phyloP scores from a whole-genome alignment of 2,888 invertebrate species.

The Agonopterix subpropinquella region DNA sequence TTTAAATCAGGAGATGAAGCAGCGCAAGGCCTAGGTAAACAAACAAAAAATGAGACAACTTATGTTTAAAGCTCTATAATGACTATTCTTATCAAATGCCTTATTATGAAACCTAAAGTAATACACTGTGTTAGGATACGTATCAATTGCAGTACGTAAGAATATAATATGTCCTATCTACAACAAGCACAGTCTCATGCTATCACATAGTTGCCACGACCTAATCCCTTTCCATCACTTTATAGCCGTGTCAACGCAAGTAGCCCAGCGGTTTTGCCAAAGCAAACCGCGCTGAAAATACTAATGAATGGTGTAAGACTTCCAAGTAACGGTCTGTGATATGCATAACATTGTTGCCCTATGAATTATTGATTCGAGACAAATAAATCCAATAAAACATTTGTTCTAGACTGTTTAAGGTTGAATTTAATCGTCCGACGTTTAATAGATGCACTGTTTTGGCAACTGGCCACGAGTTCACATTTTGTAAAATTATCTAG shows the following conservation, averaged over 20 bases:
- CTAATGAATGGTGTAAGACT: conserved; percentile 69
- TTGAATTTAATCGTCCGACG: conserved; percentile 40
- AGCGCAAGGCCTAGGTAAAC: too few species aligned
- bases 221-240: neutral
- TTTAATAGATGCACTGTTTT: conserved; percentile 31
- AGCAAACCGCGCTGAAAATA: conserved; percentile 65
- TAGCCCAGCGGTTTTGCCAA: conserved; percentile 73
- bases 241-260: conserved; percentile 44
- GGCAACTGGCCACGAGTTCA: neutral
- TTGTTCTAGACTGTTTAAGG: conserved; percentile 58
- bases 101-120: too few species aligned
- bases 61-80: too few species aligned
- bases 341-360: conserved; percentile 59
- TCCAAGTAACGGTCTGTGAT: conserved; percentile 70
- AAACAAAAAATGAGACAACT: too few species aligned
- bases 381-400: conserved; percentile 67
- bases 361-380: conserved; percentile 68
- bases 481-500: too few species aligned
- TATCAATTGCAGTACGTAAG: too few species aligned
- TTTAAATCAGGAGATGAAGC: too few species aligned
- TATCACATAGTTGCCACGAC: too few species aligned
- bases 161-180: too few species aligned
- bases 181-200: too few species aligned
- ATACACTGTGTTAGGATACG: too few species aligned
- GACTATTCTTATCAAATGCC: too few species aligned